Conservation (phyloP, 2,113 vertebrate species). For the Carassius gibelio region DNA sequence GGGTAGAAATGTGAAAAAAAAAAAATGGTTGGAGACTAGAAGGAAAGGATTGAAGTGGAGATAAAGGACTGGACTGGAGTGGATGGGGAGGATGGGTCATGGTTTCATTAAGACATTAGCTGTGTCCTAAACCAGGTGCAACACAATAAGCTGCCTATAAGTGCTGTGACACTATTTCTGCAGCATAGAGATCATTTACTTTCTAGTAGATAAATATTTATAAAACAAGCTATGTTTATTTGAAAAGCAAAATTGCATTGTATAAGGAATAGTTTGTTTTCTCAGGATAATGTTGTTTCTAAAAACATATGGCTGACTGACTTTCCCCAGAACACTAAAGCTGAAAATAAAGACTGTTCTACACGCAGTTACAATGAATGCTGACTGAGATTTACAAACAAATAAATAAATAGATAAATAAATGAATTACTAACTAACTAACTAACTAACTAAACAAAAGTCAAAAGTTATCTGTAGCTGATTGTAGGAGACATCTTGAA, state of each 20-base stretch:
- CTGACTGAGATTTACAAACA: background rate
- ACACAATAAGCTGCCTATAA: background rate
- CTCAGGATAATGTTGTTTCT: background rate
- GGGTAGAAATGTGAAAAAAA: background rate
- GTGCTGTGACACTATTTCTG: background rate
- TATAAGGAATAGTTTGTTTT: background rate
- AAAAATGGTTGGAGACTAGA: background rate
- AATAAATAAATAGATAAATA: background rate
- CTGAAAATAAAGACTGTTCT: background rate
- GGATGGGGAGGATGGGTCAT: slow-evolving; percentile 9
- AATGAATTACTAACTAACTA: too few species aligned
- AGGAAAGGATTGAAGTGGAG: background rate
- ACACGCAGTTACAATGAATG: background rate
- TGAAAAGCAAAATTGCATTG: background rate
- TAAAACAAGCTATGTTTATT: background rate
- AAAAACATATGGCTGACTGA: background rate
- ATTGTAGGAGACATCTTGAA: too few species aligned
- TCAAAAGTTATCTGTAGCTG: too few species aligned
- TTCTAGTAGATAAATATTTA: background rate
- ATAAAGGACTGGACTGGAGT: slow-evolving; percentile 9
- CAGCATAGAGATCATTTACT: background rate
- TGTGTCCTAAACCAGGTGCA: background rate
- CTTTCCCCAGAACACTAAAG: background rate
- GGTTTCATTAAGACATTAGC: slow-evolving; percentile 21
- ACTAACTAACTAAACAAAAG: too few species aligned